These are phyloP conservation scores for Ceratotherium simum DNA, from an alignment of 2,113 vertebrate genomes.

Conservation along the genomic window DNA sequence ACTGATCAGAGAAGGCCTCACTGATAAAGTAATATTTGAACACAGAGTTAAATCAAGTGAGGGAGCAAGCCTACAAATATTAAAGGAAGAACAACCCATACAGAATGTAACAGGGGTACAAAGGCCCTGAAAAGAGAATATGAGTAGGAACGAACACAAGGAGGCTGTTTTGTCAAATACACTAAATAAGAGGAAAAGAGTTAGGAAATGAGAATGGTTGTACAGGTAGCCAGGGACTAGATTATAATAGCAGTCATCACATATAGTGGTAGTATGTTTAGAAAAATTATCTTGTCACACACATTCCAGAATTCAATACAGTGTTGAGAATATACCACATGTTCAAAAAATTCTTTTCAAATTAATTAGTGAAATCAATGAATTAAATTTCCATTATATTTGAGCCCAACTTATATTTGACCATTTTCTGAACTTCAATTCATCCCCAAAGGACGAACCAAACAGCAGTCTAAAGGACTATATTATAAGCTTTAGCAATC, in stretches of 20 bases:
- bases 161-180: neutral
- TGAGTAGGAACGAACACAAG: neutral
- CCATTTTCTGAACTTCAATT: slow-evolving; percentile 31
- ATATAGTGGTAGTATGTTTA: neutral
- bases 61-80: neutral
- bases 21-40: neutral
- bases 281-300: neutral
- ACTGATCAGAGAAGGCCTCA: neutral
- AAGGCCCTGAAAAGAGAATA: slow-evolving; percentile 2
- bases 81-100: neutral
- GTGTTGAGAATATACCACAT: neutral
- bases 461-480: neutral
- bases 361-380: neutral
- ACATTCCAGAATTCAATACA: neutral
- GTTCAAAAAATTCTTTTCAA: neutral
- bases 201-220: neutral
- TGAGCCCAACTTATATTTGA: slow-evolving; percentile 27
- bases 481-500: neutral
- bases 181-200: neutral
- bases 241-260: neutral
- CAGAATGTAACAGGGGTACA: neutral
- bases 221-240: neutral
- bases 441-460: slow-evolving; percentile 28
- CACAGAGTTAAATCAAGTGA: slow-evolving; percentile 3
- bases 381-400: slow-evolving; percentile 19